Evolutionary conservation across 2,797 vertebrate genomes (phyloP).

Genomic region (Lutra lutra): DNA sequence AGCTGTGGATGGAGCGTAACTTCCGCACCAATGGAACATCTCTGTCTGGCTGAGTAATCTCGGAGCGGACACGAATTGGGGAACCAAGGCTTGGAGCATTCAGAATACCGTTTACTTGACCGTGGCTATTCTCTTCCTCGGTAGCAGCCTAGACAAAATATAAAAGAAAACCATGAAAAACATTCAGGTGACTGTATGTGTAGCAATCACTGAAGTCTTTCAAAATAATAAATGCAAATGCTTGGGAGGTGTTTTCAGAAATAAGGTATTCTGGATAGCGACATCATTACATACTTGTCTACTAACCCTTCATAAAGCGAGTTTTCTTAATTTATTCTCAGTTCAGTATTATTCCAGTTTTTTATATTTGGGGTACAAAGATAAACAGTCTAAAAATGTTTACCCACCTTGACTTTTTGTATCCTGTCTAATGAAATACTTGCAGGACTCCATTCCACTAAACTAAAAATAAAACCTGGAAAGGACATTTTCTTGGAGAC

Average conservation of each 20-base stretch:
- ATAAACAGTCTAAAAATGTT: slow-evolving; percentile 24
- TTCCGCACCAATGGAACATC: slow-evolving; percentile 94
- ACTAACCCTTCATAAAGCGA: background rate
- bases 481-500: slow-evolving; percentile 17
- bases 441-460: background rate
- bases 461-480: slow-evolving; percentile 33
- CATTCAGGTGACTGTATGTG: background rate
- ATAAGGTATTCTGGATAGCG: background rate
- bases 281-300: slow-evolving; percentile 12
- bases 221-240: slow-evolving; percentile 48
- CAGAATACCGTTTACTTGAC: slow-evolving; percentile 91
- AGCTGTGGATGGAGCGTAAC: slow-evolving; percentile 96
- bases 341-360: slow-evolving; percentile 19
- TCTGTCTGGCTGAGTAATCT: slow-evolving; percentile 91
- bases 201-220: background rate
- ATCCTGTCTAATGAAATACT: background rate
- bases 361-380: background rate
- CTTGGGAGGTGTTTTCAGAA: slow-evolving; percentile 16
- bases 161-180: slow-evolving; percentile 57
- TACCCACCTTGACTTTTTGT: background rate
- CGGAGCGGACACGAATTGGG: slow-evolving; percentile 92
- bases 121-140: slow-evolving; percentile 95
- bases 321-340: slow-evolving; percentile 46
- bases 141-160: slow-evolving; percentile 88
- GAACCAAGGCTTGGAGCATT: slow-evolving; percentile 93